phyloP scores from a whole-genome alignment of 1,140 invertebrate species.

The Camponotus floridanus region DNA sequence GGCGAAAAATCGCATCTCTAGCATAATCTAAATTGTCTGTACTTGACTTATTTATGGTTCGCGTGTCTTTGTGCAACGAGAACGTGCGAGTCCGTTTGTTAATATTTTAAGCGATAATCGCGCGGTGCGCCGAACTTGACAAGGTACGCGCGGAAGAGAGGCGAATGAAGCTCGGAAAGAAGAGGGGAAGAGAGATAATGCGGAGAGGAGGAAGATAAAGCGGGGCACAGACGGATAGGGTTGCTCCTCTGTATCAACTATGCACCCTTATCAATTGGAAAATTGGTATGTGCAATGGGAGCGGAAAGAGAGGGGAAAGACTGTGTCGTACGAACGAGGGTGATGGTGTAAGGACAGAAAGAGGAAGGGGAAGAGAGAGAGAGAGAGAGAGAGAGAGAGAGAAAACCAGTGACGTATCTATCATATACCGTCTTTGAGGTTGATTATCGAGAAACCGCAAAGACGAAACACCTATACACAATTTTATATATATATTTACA shows the following conservation, averaged over 20 bases:
- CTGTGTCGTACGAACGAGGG: constrained; percentile 31
- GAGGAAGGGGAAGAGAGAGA: constrained; percentile 38
- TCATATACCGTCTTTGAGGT: neutral
- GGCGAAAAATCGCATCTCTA: neutral
- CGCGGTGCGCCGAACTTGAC: constrained; percentile 10
- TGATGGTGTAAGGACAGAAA: constrained; percentile 41
- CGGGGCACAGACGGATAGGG: constrained; percentile 65
- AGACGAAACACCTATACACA: neutral
- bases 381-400: constrained; percentile 46
- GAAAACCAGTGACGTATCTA: constrained; percentile 43
- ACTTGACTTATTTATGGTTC: neutral
- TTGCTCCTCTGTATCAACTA: constrained; percentile 75
- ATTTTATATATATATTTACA: neutral
- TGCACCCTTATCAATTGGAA: constrained; percentile 83
- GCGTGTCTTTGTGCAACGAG: neutral
- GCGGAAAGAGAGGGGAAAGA: constrained; percentile 68
- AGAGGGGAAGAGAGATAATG: constrained; percentile 24
- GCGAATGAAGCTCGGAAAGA: neutral
- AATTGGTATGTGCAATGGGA: constrained; percentile 78
- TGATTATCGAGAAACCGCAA: neutral
- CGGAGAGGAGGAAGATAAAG: constrained; percentile 43
- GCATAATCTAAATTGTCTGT: neutral
- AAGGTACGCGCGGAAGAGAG: neutral
- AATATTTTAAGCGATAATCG: constrained; percentile 31
- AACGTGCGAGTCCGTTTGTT: neutral